These are phyloP conservation scores for Gambelia wislizenii DNA, from an alignment of 2,797 vertebrate genomes.

Conservation along the genomic window DNA sequence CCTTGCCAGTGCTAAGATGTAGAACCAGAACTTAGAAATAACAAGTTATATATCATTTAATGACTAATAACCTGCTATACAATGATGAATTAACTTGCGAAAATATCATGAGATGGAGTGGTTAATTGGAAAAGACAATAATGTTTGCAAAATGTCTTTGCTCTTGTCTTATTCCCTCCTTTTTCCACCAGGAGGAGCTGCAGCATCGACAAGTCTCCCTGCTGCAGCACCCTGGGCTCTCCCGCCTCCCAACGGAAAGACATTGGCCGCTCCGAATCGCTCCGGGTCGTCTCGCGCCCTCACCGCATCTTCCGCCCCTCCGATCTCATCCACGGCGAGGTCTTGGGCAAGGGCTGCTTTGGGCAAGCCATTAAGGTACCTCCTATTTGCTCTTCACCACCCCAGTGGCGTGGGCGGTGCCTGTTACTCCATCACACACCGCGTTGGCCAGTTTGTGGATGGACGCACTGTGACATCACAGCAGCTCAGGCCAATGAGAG, in stretches of 20 bases:
- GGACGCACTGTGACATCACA: neutral
- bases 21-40: too few relatives aligned
- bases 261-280: conserved; percentile 92
- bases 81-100: too few relatives aligned
- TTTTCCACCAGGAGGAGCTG: conserved; percentile 86
- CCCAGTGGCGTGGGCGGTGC: too few relatives aligned
- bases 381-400: too few relatives aligned
- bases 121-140: too few relatives aligned
- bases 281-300: conserved; percentile 86
- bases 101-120: too few relatives aligned
- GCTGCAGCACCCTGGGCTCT: conserved; percentile 85
- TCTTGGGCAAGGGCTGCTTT: conserved; percentile 95
- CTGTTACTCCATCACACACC: accelerated
- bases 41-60: too few relatives aligned
- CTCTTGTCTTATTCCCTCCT: accelerated
- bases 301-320: conserved; percentile 97
- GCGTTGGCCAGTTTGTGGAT: neutral
- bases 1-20: too few relatives aligned
- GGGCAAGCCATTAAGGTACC: conserved; percentile 97
- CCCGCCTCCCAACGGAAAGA: conserved; percentile 90
- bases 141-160: too few relatives aligned
- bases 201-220: conserved; percentile 93
- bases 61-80: too few relatives aligned
- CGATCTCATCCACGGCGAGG: conserved; percentile 96
- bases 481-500: neutral